phyloP scores from a whole-genome alignment of 2,888 invertebrate species.

The Dasypolia templi region DNA sequence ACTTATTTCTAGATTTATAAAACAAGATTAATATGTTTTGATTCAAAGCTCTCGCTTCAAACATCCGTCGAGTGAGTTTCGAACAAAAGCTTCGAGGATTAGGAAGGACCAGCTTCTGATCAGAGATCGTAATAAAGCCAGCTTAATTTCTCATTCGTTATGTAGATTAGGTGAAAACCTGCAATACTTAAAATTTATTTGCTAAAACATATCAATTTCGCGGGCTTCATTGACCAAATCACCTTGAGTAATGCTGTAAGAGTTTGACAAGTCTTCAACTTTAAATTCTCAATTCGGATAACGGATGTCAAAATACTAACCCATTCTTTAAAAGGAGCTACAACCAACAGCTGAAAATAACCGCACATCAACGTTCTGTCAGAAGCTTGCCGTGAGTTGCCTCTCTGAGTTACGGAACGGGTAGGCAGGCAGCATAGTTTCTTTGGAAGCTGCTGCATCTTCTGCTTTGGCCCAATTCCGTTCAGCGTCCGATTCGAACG shows the following conservation, averaged over 20 bases:
- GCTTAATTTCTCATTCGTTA: not conserved
- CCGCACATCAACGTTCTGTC: slow-evolving; percentile 3
- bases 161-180: no score
- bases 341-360: slow-evolving; percentile 3
- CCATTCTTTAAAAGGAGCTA: not conserved
- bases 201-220: no score
- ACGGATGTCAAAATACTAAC: not conserved
- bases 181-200: no score
- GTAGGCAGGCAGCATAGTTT: slow-evolving; percentile 34
- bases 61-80: not conserved
- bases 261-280: not conserved
- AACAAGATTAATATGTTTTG: not conserved
- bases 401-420: slow-evolving; percentile 30
- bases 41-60: not conserved
- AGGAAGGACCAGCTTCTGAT: not conserved
- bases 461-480: slow-evolving; percentile 37
- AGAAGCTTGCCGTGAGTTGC: slow-evolving; percentile 6
- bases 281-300: not conserved
- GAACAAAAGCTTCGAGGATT: not conserved
- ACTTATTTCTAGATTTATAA: not conserved
- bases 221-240: no score
- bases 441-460: slow-evolving; percentile 31
- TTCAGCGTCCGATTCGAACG: slow-evolving; percentile 1
- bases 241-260: no score
- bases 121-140: not conserved